Evolutionary conservation across 2,113 vertebrate genomes (phyloP).

Genomic region (Martes martes): DNA sequence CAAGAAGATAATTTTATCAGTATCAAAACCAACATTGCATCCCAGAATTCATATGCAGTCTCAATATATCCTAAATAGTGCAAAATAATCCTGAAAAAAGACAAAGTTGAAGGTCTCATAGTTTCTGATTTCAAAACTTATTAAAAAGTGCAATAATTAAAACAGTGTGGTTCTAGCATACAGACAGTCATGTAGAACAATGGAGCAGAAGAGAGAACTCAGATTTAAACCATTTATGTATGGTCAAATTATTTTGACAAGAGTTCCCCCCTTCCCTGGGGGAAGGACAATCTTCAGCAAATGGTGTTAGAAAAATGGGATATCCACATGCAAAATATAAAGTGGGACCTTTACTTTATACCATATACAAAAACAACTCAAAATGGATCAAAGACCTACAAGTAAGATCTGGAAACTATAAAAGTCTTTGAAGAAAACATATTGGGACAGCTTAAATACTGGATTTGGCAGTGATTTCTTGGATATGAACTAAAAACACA

Average conservation of each 20-base stretch:
- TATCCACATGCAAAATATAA: neutral
- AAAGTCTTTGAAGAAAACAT: neutral
- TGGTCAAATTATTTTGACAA: neutral
- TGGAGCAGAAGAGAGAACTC: neutral
- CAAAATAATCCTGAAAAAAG: neutral
- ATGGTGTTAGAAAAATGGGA: neutral
- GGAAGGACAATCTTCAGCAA: neutral
- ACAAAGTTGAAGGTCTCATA: neutral
- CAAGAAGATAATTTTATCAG: neutral
- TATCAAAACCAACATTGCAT: neutral
- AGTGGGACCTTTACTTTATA: neutral
- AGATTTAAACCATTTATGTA: neutral
- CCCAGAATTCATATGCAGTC: neutral
- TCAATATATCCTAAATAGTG: neutral
- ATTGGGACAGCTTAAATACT: neutral
- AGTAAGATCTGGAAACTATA: neutral
- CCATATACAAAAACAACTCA: neutral
- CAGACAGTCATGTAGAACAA: neutral
- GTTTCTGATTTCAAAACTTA: neutral
- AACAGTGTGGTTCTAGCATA: neutral
- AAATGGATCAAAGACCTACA: neutral
- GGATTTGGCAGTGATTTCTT: neutral
- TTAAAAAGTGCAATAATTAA: neutral
- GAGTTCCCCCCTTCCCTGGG: neutral
- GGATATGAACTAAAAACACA: neutral